Conservation (phyloP, 2,797 vertebrate genomes). For the Hyperoplus immaculatus region DNA sequence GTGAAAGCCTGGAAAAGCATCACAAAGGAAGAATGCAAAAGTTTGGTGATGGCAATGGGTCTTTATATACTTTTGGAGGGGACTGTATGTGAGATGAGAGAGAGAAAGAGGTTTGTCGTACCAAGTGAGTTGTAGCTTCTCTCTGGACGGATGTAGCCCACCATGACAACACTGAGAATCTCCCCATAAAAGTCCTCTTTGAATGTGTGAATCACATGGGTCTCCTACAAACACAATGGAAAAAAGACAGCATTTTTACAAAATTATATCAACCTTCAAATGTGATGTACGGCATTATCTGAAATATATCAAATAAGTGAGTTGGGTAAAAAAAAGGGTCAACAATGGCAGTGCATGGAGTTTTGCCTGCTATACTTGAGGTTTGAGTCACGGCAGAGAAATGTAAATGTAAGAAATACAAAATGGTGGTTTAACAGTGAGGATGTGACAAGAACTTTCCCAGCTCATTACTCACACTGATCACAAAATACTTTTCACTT, state of each 20-base stretch:
- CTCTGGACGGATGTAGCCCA: slow-evolving; percentile 96
- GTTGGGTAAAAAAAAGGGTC: neutral
- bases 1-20: too few relatives aligned
- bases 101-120: slow-evolving; percentile 68
- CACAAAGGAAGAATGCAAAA: too few relatives aligned
- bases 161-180: slow-evolving; percentile 91
- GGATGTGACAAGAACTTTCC: neutral
- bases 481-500: neutral
- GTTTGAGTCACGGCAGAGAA: too few relatives aligned
- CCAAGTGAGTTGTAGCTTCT: slow-evolving; percentile 93
- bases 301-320: neutral
- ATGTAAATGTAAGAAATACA: too few relatives aligned
- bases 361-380: neutral
- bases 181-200: slow-evolving; percentile 97
- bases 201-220: slow-evolving; percentile 95
- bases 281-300: neutral
- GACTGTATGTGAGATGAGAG: neutral
- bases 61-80: neutral
- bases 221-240: slow-evolving; percentile 86
- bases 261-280: neutral
- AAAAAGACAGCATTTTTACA: neutral
- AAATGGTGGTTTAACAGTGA: neutral
- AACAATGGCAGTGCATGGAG: neutral
- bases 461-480: neutral
- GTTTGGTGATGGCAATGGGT: neutral